These are phyloP conservation scores for Tetrapedia diversipes DNA, from an alignment of 2,888 invertebrate species.

Conservation along the genomic window DNA sequence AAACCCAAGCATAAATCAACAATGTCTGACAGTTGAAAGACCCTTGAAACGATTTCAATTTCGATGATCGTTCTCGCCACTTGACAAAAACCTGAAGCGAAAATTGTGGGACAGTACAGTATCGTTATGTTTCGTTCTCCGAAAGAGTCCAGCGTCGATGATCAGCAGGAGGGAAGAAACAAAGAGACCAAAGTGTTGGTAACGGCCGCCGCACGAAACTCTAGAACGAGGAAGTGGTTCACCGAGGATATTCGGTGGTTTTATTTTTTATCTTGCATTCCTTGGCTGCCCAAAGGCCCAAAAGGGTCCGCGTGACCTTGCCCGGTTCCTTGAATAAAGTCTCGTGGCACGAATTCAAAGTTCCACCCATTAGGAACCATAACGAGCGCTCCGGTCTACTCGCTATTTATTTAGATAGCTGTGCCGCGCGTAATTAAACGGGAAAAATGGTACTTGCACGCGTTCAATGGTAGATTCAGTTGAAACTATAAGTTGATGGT, in stretches of 20 bases:
- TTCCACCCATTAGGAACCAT: slow-evolving; percentile 12
- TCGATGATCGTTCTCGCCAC: too few species aligned
- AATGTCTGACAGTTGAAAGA: too few species aligned
- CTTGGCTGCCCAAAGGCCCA: slow-evolving; percentile 67
- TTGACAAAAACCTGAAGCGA: too few species aligned
- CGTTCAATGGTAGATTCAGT: too few species aligned
- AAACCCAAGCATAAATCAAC: too few species aligned
- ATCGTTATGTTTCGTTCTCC: too few species aligned
- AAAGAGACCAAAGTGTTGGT: slow-evolving; percentile 34
- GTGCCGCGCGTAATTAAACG: background rate
- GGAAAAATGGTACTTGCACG: too few species aligned
- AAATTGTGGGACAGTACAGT: too few species aligned
- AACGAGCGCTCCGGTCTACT: background rate
- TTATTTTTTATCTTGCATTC: slow-evolving; percentile 70
- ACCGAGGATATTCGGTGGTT: slow-evolving; percentile 67
- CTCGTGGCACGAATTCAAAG: slow-evolving; percentile 41
- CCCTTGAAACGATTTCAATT: too few species aligned
- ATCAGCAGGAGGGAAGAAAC: background rate
- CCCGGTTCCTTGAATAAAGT: slow-evolving; percentile 59
- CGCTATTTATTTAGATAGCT: slow-evolving; percentile 1
- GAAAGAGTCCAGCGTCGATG: background rate
- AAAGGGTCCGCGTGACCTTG: slow-evolving; percentile 74
- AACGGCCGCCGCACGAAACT: slow-evolving; percentile 29
- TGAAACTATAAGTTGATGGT: too few species aligned
- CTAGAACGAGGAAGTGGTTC: slow-evolving; percentile 76